A percentile compares a stretch with the other conserved stretches of the same genome.
Conservation (phyloP, 2,888 invertebrate species). For the Apoderus coryli region DNA sequence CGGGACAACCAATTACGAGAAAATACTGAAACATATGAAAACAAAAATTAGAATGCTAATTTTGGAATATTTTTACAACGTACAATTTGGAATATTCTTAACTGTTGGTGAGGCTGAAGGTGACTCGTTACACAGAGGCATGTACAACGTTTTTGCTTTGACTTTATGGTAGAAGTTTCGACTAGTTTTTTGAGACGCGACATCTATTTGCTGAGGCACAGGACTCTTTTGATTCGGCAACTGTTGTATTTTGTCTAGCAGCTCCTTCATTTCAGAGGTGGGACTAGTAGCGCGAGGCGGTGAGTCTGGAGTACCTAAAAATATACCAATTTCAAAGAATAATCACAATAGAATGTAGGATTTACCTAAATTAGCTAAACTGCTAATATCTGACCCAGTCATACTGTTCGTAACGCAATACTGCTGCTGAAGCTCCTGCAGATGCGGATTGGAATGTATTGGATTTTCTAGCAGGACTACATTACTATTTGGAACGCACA, state of each 20-base stretch:
- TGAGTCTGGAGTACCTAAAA: slow-evolving; percentile 51
- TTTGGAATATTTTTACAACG: no score
- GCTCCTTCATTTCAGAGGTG: slow-evolving; percentile 57
- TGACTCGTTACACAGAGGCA: slow-evolving; percentile 40
- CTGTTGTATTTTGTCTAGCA: slow-evolving; percentile 58
- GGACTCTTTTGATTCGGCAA: slow-evolving; percentile 37
- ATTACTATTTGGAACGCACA: slow-evolving; percentile 26
- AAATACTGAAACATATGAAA: slow-evolving; percentile 19
- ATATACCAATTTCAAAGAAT: no score
- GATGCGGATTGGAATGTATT: slow-evolving; percentile 21
- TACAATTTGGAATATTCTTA: slow-evolving; percentile 20
- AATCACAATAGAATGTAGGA: no score
- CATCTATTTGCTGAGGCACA: slow-evolving; percentile 31
- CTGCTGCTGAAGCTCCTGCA: slow-evolving; percentile 24
- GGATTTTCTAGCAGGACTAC: slow-evolving; percentile 23
- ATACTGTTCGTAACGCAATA: slow-evolving; percentile 32
- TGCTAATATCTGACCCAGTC: slow-evolving; percentile 50
- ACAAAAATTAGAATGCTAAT: no score
- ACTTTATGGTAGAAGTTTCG: slow-evolving; percentile 36
- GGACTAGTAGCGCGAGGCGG: slow-evolving; percentile 76
- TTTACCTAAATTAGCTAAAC: slow-evolving; percentile 47
- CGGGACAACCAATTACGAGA: slow-evolving; percentile 47
- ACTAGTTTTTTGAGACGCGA: slow-evolving; percentile 17
- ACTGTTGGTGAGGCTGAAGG: slow-evolving; percentile 16
- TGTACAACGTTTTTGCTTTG: slow-evolving; percentile 54